Base-by-base conservation (phyloP, 2,888 invertebrate species). In the Tetragnatha montana region DNA sequence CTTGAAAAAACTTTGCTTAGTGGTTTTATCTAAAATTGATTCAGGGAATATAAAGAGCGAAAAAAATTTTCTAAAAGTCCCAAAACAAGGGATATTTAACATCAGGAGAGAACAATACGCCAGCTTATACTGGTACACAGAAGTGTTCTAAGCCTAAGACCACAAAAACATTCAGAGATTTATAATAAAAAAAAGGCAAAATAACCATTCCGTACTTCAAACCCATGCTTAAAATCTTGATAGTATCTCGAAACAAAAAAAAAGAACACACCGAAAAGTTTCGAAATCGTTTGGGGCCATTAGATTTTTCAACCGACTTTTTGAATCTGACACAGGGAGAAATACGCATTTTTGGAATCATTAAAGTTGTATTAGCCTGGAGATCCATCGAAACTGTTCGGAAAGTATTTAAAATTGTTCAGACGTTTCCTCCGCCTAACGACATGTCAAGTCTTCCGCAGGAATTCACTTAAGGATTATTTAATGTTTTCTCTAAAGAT, bases 321-420 rank as follows among this genome's bases (percentile, higher is more conserved):
- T 60, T 60, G 17, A 60, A 60, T 12, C 60, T 60, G 17, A 17
- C 60, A 17, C 4, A 60, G 35, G 35, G 35, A 35, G 60, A 17
- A 60, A 60, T 60, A 60, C 60, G 60, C 60, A 60, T 60, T 60
- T 60, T 60, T 60, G 60, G 60, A 60, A 60, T 60, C 60, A 60
- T 60, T 60, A 60, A 60, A 60, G 60, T 60, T 60, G 60, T 60
- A 60, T 60, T 60, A 60, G 60, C 60, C 60, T 60, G 12, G 60
- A 60, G 60, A 17, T 60, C 60, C 60, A 8, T 60, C 60, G 60
- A 17, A 60, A 60, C 60, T 60, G 60, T 60, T 60, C 60, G 60
- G 60, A 60, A 60, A 60, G 60, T 60, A 60, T 60, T 60, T 60
- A 74, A 74, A 74, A 74, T 74, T 74, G 47, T 73, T 74, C 14